Percentiles rank a stretch among this genome's conserved stretches.
phyloP scores from a whole-genome alignment of 2,797 vertebrate species.

The Sebastes hopkinsi region DNA sequence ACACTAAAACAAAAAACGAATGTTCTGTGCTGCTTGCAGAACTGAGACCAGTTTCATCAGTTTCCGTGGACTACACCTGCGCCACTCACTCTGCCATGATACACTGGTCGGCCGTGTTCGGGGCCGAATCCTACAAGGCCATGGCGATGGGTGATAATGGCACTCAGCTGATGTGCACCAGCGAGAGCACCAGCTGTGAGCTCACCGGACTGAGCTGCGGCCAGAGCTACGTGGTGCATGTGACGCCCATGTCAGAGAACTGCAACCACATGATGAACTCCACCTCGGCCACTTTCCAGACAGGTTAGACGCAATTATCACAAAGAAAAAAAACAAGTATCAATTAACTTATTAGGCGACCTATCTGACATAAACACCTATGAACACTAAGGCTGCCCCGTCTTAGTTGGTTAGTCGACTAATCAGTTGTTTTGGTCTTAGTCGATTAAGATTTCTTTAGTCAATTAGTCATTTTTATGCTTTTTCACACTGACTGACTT shows the following conservation, averaged over 20 bases:
- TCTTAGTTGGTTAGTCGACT: too few relatives aligned
- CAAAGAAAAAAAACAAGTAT: not conserved
- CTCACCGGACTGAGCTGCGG: conserved; percentile 71
- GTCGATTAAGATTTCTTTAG: too few relatives aligned
- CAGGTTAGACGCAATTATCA: conserved; percentile 57
- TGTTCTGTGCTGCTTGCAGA: conserved; percentile 55
- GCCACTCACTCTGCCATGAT: conserved; percentile 43
- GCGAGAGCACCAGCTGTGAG: conserved; percentile 59
- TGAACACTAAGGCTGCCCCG: not conserved
- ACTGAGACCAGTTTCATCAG: conserved; percentile 64
- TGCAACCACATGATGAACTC: conserved; percentile 71
- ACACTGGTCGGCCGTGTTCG: conserved; percentile 69
- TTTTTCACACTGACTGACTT: too few relatives aligned
- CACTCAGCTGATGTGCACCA: conserved; percentile 57
- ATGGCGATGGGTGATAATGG: conserved; percentile 44
- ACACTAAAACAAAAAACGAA: not conserved
- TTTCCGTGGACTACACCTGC: conserved; percentile 77
- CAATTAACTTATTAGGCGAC: not conserved
- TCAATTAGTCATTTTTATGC: too few relatives aligned
- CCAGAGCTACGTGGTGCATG: conserved; percentile 63
- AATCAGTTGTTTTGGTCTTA: too few relatives aligned
- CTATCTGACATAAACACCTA: not conserved
- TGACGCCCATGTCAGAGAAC: conserved; percentile 68
- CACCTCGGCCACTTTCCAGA: conserved; percentile 49
- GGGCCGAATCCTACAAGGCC: conserved; percentile 75